These are phyloP conservation scores for Strongylocentrotus purpuratus DNA, from an alignment of 35 echinoderm and acorn worm species.

Conservation along the genomic window DNA sequence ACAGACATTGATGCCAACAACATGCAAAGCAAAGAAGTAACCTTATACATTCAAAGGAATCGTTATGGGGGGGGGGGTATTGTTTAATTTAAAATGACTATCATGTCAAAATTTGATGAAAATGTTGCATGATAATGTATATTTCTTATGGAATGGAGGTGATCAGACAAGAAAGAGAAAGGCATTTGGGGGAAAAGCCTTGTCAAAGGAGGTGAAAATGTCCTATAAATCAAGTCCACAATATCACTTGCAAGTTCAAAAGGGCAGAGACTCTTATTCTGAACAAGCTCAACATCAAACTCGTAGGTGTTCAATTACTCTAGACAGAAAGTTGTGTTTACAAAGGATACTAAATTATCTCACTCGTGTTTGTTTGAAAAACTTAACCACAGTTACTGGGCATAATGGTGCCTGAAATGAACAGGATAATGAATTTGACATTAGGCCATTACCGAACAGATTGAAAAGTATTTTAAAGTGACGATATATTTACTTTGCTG, in stretches of 20 bases:
- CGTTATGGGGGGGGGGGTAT: background rate
- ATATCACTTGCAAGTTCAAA: conserved; percentile 18
- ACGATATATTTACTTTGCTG: background rate
- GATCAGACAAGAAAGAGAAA: background rate
- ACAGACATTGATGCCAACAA: background rate
- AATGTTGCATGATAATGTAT: background rate
- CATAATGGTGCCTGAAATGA: background rate
- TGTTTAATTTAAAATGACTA: background rate
- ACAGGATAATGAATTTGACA: background rate
- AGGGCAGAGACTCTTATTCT: background rate
- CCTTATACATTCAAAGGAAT: background rate
- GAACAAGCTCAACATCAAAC: background rate
- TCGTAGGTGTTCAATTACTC: background rate
- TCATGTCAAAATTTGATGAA: background rate
- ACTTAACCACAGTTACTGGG: background rate
- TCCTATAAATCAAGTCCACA: background rate
- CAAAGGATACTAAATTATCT: background rate
- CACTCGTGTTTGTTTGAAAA: background rate
- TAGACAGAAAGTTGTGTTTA: background rate
- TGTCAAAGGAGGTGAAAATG: background rate
- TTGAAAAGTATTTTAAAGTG: background rate
- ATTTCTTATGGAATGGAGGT: background rate
- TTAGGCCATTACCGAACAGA: background rate
- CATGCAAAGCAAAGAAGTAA: background rate
- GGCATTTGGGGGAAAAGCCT: background rate